phyloP scores from a whole-genome alignment of 2,113 vertebrate genomes.

The Plestiodon gilberti region DNA sequence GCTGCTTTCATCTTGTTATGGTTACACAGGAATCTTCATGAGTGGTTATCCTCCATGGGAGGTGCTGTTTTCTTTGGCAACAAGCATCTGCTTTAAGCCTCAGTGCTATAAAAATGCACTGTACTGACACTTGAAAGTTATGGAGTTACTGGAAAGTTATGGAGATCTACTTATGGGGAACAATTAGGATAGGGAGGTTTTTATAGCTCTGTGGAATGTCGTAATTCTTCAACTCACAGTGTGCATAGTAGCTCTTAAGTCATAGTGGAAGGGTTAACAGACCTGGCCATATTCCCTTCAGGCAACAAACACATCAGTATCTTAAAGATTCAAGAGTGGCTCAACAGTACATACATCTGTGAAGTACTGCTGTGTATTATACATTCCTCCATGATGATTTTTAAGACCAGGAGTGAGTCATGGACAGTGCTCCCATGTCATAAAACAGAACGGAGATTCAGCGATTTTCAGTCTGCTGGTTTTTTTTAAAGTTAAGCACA shows the following conservation, averaged over 20 bases:
- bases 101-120: not conserved
- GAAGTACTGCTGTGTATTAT: not conserved
- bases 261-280: not conserved
- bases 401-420: not conserved
- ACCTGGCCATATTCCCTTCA: not conserved
- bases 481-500: slow-evolving; percentile 1
- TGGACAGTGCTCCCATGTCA: too few species aligned
- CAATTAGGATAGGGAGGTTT: not conserved
- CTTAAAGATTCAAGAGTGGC: not conserved
- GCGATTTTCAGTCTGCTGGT: not conserved
- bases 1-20: not conserved
- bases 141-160: not conserved
- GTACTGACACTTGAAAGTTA: not conserved
- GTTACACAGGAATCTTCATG: not conserved
- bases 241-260: not conserved
- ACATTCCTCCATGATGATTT: not conserved
- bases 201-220: not conserved
- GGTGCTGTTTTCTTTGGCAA: not conserved
- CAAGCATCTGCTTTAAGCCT: not conserved
- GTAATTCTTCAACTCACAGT: not conserved
- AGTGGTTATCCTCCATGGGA: not conserved
- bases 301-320: not conserved
- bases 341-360: not conserved
- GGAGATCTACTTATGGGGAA: not conserved
- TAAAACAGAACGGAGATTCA: not conserved